Evolutionary conservation across 2,113 vertebrate genomes (phyloP), one percentile per base, ranked within the genome.

Genomic region (Heliornis fulica): DNA sequence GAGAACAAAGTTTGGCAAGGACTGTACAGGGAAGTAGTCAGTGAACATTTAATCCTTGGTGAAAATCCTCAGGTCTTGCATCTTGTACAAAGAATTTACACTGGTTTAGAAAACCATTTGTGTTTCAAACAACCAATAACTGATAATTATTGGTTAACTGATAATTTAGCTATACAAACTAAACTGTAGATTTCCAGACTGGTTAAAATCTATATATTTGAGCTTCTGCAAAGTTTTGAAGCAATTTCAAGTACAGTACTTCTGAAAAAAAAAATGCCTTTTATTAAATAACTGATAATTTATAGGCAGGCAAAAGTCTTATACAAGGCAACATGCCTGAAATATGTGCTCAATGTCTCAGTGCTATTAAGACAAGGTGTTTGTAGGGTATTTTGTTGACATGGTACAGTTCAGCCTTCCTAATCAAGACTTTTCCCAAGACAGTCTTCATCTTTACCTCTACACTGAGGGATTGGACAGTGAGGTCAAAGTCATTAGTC

Each of bases 1-100:
- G 85, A 93, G 88, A 96, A 74, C 46, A 94, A 77, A 93, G 86
- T 95, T 94, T 96, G 87, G 75, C 68, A 57, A 54, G 71, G 66
- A 88, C 68, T n/a, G 8, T 78, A 91, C 48, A 93, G 79, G 83
- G 90, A 93, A 96, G 82, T 63, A 93, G 85, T 77, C 85, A 75
- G 85, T 90, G 93, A 94, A 72, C 85, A 83, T 82, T 95, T 88
- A 90, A 91, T 81, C 46, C 51, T 41, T 59, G 48, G 41, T 78
- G 57, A 88, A 96, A 86, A 71, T 45, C 50, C 71, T 92, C 43
- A 74, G 10, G 32, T 64, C 69, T 31, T 70, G 63, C 8, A 26
- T 57, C 41, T n/a, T 8, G 7, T 31, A 63, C 70, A 74, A 71
- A 83, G 32, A 86, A 63, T 54, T 86, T 63, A 70, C 19, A 78